A percentile compares a stretch with the other conserved stretches of the same genome.
These are phyloP conservation scores for Tamandua tetradactyla DNA, from an alignment of 2,797 vertebrate genomes.

Conservation along the genomic window DNA sequence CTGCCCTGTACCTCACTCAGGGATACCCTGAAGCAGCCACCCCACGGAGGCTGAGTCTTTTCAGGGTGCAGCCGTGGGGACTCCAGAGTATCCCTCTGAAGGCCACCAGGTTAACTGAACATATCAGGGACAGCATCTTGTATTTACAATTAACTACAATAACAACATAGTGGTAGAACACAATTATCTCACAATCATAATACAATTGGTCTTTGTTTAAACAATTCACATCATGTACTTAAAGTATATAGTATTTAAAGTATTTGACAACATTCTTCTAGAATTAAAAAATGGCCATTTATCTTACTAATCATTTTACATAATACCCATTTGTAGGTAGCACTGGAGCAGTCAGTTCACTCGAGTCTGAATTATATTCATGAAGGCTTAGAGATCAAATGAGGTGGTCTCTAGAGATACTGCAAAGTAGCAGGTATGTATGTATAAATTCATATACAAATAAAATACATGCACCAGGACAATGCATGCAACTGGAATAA, in stretches of 20 bases:
- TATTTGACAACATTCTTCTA: background rate
- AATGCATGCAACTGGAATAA: conserved; percentile 48
- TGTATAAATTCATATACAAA: conserved; percentile 24
- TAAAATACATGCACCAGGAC: background rate
- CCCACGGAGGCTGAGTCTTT: background rate
- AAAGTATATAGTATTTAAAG: background rate
- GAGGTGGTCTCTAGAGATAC: background rate
- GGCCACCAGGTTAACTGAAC: background rate
- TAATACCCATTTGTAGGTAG: background rate
- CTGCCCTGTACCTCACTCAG: background rate
- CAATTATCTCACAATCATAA: background rate
- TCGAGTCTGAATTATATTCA: conserved; percentile 16
- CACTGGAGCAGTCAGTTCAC: background rate
- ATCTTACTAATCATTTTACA: background rate
- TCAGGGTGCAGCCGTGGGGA: fast-evolving
- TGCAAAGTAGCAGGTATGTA: background rate
- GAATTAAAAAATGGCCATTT: background rate
- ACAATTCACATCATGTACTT: background rate
- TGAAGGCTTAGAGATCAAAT: conserved; percentile 41
- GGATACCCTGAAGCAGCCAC: background rate
- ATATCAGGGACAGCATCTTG: background rate
- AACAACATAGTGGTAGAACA: background rate
- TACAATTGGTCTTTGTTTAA: background rate
- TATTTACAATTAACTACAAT: background rate
- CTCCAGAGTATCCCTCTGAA: background rate